A percentile compares a stretch with the other conserved stretches of the same genome.
Evolutionary conservation across 2,113 vertebrate species (phyloP).

Genomic region (Calidris pygmaea): DNA sequence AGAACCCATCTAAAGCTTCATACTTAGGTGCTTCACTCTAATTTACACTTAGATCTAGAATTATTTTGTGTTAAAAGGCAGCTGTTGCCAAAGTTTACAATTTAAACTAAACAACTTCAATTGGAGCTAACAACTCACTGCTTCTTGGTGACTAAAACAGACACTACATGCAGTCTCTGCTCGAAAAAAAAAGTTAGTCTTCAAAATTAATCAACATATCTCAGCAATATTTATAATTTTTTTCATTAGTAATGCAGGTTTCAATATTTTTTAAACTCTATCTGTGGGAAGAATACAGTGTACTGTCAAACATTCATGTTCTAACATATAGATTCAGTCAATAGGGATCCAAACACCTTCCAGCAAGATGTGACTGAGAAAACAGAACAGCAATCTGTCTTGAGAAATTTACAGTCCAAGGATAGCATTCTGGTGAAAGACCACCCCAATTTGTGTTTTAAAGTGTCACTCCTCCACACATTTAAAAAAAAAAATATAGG

Average conservation of each 20-base stretch:
- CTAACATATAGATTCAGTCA: background rate
- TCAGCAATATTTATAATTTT: background rate
- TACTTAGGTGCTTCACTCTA: background rate
- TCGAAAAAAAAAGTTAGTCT: background rate
- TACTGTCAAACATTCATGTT: background rate
- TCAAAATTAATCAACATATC: background rate
- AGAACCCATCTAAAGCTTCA: background rate
- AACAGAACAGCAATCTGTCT: slow-evolving; percentile 27
- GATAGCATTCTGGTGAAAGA: slow-evolving; percentile 30
- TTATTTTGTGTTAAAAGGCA: background rate
- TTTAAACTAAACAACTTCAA: background rate
- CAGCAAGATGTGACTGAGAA: background rate
- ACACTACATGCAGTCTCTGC: background rate
- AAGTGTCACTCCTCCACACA: slow-evolving; percentile 11
- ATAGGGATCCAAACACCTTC: background rate
- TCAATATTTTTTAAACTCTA: background rate
- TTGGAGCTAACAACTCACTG: background rate
- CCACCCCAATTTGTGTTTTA: background rate
- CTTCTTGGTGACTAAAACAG: background rate
- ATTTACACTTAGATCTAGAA: background rate
- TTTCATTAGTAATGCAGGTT: background rate
- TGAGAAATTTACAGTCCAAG: background rate
- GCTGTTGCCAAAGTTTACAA: background rate
- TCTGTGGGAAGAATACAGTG: background rate
- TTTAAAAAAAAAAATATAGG: background rate